Conservation (phyloP, 2,113 vertebrate genomes). For the Vimba vimba region DNA sequence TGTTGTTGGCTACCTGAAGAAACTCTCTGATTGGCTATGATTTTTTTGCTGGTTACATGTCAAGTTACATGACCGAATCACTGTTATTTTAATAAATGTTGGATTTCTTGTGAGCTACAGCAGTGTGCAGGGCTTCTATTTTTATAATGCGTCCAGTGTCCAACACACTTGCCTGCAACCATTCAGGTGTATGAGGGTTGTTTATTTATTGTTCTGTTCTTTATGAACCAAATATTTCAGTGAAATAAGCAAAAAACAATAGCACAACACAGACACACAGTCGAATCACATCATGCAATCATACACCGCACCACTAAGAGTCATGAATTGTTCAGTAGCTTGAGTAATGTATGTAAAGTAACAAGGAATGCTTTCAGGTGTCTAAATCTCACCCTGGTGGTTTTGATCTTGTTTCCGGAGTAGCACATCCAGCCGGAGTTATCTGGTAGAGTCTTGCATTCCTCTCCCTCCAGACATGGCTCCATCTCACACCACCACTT, state of each 20-base stretch:
- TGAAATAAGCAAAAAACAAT: not conserved
- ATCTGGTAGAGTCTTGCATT: conserved; percentile 85
- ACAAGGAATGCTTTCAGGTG: conserved; percentile 31
- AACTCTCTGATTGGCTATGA: not conserved
- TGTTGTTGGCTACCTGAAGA: not conserved
- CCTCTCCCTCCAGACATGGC: conserved; percentile 83
- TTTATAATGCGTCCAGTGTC: not conserved
- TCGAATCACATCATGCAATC: not conserved
- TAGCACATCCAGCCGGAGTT: conserved; percentile 87
- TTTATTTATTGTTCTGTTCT: not conserved
- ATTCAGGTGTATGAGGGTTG: not conserved
- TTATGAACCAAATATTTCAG: not conserved
- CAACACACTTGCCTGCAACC: not conserved
- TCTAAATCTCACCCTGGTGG: conserved; percentile 76
- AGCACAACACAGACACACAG: not conserved
- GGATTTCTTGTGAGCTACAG: not conserved
- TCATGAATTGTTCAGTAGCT: conserved; percentile 41
- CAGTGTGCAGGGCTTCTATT: not conserved
- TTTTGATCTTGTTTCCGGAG: conserved; percentile 83
- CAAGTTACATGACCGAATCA: not conserved
- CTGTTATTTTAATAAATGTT: conserved; percentile 6
- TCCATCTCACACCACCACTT: conserved; percentile 90
- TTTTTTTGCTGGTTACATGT: not conserved
- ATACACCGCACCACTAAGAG: not conserved
- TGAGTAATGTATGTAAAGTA: conserved; percentile 18